A percentile compares a stretch with the other conserved stretches of the same genome.
Evolutionary conservation across 2,113 vertebrate genomes (phyloP).

Genomic region (Barnardius zonarius): DNA sequence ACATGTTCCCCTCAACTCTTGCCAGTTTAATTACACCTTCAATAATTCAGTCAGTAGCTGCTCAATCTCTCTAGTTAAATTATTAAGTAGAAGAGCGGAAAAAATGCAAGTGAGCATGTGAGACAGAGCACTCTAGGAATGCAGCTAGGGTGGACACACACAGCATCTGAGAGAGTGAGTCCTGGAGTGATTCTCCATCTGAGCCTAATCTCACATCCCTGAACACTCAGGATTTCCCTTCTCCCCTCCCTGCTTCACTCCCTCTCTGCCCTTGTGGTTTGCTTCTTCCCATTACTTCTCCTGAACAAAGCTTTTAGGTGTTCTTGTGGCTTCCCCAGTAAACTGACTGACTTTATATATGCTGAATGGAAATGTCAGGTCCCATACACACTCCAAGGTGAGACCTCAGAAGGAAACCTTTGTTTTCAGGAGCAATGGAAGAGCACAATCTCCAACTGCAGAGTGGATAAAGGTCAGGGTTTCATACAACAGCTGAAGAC

Average conservation of each 20-base stretch:
- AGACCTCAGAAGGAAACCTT: background rate
- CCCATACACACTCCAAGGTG: background rate
- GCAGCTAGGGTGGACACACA: background rate
- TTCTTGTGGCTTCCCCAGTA: background rate
- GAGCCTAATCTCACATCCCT: background rate
- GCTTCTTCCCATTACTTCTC: background rate
- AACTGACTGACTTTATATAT: background rate
- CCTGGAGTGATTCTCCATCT: background rate
- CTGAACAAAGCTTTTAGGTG: background rate
- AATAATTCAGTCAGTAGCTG: constrained; percentile 21
- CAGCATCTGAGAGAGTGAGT: background rate
- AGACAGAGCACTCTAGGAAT: background rate
- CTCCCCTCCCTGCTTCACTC: background rate
- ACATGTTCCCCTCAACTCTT: background rate
- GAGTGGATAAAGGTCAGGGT: background rate
- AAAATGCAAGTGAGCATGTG: background rate
- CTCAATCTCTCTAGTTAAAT: background rate
- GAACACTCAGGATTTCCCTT: background rate
- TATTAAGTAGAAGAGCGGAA: background rate
- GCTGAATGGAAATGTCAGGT: background rate
- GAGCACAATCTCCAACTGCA: background rate
- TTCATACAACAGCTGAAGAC: background rate
- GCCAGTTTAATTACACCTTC: constrained; percentile 19
- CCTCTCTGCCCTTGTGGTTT: background rate
- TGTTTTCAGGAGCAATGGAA: background rate